These are phyloP conservation scores for Philereme transversata DNA, from an alignment of 2,888 invertebrate genomes.

Conservation along the genomic window DNA sequence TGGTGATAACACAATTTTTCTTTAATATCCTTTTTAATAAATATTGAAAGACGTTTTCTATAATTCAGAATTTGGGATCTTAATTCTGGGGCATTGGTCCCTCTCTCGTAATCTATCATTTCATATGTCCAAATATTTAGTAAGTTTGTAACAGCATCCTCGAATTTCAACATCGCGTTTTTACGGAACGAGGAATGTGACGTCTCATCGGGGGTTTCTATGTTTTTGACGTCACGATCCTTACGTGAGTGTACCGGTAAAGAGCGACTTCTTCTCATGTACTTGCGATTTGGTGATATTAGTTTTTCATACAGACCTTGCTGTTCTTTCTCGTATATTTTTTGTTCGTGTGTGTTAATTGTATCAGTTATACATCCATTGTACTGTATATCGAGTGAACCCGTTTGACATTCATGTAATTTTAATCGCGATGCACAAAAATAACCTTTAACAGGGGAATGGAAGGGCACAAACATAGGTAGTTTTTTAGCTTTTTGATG, in stretches of 20 bases:
- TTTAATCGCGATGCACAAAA: constrained; percentile 19
- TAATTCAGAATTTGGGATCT: constrained; percentile 23
- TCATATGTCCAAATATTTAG: constrained; percentile 30
- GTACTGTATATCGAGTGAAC: constrained; percentile 6
- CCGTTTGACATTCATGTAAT: constrained; percentile 15
- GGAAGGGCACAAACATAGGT: constrained; percentile 21
- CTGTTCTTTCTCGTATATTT: not conserved
- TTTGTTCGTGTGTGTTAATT: constrained; percentile 5
- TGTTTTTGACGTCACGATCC: not conserved
- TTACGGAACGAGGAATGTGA: not conserved
- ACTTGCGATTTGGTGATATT: constrained; percentile 5
- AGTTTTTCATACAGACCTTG: not conserved
- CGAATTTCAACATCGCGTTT: constrained; percentile 12
- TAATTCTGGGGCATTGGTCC: constrained; percentile 11
- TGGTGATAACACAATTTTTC: constrained; percentile 21
- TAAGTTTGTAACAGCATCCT: constrained; percentile 26
- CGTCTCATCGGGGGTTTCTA: not conserved
- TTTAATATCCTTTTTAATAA: constrained; percentile 20
- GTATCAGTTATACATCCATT: constrained; percentile 19
- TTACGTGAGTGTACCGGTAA: constrained; percentile 12
- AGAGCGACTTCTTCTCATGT: constrained; percentile 18
- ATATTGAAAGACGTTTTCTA: constrained; percentile 20
- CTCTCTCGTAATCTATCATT: constrained; percentile 27
- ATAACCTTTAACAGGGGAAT: constrained; percentile 17
- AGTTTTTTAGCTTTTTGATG: constrained; percentile 13